Evolutionary conservation across 2,113 vertebrate genomes (phyloP).

Genomic region (Neolamprologus variostigma): DNA sequence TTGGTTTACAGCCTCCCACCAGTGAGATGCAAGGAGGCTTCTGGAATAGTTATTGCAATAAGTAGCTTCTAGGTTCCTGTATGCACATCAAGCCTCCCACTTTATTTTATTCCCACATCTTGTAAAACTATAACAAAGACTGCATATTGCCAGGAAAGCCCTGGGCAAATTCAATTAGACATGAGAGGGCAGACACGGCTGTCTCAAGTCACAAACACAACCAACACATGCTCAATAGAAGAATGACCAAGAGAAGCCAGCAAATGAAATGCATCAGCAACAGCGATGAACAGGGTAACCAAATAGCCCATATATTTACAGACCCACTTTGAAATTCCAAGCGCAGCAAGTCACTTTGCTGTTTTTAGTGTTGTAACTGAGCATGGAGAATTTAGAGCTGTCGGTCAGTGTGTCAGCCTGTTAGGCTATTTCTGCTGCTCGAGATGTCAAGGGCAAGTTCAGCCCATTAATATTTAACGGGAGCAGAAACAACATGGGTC

Average conservation of each 20-base stretch:
- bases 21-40: conserved; percentile 1
- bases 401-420: conserved; percentile 40
- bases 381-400: conserved; percentile 13
- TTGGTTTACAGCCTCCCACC: conserved; percentile 30
- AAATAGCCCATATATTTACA: conserved; percentile 52
- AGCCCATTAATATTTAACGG: conserved; percentile 9
- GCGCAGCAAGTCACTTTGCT: conserved; percentile 37
- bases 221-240: not conserved
- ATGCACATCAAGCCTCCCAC: conserved; percentile 41
- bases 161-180: conserved; percentile 37
- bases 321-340: conserved; percentile 45
- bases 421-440: conserved; percentile 23
- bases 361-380: conserved; percentile 35
- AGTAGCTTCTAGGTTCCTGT: not conserved
- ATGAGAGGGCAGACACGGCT: not conserved
- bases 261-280: conserved; percentile 25
- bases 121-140: conserved; percentile 46
- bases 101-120: conserved; percentile 18
- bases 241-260: not conserved
- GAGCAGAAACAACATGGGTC: not conserved
- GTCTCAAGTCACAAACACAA: not conserved
- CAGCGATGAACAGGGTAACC: conserved; percentile 40
- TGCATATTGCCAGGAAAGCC: conserved; percentile 9
- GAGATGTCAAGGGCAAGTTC: conserved; percentile 23
- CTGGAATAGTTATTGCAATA: conserved; percentile 13